These are phyloP conservation scores for Ceyx margarethae DNA, from an alignment of 2,113 vertebrate species.

Conservation along the genomic window DNA sequence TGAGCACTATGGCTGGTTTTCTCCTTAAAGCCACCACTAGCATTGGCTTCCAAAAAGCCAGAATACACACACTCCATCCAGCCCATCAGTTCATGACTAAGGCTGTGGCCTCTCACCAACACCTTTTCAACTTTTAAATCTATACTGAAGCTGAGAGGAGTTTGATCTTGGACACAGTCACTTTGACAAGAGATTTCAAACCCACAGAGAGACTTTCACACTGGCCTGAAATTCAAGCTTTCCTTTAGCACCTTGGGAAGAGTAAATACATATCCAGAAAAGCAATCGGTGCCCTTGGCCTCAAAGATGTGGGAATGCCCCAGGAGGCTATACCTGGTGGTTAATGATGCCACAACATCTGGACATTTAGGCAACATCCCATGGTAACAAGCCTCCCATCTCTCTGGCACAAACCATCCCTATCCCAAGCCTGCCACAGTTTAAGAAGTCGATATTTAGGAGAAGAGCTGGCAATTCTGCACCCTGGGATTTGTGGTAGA, in stretches of 20 bases:
- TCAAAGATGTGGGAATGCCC: background rate
- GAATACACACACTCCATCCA: background rate
- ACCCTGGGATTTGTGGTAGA: background rate
- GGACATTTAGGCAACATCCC: accelerated
- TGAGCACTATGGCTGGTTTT: accelerated
- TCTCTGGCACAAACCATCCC: background rate
- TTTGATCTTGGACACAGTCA: background rate
- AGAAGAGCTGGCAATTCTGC: background rate
- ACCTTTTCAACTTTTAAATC: background rate
- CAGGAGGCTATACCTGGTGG: accelerated
- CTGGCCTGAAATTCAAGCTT: background rate
- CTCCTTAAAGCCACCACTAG: background rate
- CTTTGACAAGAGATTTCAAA: background rate
- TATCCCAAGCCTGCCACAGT: background rate
- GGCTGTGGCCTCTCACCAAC: background rate
- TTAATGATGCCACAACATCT: background rate
- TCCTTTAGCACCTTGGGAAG: background rate
- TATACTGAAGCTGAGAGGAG: background rate
- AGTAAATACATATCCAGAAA: background rate
- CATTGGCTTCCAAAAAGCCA: background rate
- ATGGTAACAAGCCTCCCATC: background rate
- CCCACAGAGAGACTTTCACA: accelerated
- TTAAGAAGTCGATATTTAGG: background rate
- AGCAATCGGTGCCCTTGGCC: background rate
- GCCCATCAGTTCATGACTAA: background rate